These are phyloP conservation scores for Cerceris ruficornis DNA, from an alignment of 2,888 invertebrate genomes.

Conservation along the genomic window DNA sequence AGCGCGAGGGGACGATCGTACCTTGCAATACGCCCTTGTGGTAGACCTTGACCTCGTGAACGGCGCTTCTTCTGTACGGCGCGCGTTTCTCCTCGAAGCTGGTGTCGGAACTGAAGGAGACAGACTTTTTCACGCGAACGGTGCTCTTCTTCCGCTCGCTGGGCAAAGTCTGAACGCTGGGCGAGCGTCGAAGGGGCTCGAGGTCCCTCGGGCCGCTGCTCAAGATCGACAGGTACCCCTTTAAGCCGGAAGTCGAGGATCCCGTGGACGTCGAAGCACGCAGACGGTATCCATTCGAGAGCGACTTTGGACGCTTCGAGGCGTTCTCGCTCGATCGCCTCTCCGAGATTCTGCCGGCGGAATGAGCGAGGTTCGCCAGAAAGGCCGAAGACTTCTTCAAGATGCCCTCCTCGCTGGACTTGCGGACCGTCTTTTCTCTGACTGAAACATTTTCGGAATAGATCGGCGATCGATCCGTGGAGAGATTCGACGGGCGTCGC, in stretches of 20 bases:
- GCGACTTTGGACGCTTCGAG: constrained; percentile 5
- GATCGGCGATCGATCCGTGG: constrained; percentile 22
- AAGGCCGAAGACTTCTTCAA: constrained; percentile 70
- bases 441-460: constrained; percentile 34
- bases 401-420: constrained; percentile 55
- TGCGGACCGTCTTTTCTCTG: constrained; percentile 18
- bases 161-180: constrained; percentile 65
- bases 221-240: constrained; percentile 48
- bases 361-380: constrained; percentile 63
- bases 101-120: constrained; percentile 79
- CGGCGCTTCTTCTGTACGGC: constrained; percentile 65
- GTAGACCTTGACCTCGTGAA: constrained; percentile 78
- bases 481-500: no score
- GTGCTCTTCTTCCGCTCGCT: constrained; percentile 57
- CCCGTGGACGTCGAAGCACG: constrained; percentile 5
- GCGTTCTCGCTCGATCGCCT: constrained; percentile 25
- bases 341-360: constrained; percentile 46
- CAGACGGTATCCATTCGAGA: constrained; percentile 10
- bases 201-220: constrained; percentile 8
- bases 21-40: constrained; percentile 78
- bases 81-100: constrained; percentile 73
- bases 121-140: constrained; percentile 74
- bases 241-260: constrained; percentile 17
- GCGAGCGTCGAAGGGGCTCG: constrained; percentile 52
- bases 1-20: constrained; percentile 38